Conservation (phyloP, 2,797 vertebrate species). For the Molothrus ater region DNA sequence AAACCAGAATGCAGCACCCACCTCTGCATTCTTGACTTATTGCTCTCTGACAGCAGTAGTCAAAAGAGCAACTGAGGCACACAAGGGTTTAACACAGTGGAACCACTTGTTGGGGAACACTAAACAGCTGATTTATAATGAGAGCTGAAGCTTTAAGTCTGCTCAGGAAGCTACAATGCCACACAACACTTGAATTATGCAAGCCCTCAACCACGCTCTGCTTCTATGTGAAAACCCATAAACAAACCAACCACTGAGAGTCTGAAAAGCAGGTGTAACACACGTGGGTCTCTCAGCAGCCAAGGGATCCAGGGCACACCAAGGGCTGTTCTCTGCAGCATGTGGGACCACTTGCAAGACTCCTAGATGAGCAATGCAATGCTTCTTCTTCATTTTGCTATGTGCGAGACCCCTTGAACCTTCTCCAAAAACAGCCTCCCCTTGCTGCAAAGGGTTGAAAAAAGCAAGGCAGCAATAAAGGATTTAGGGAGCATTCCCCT, state of each 20-base stretch:
- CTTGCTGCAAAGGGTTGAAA: background rate
- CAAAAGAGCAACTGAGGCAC: background rate
- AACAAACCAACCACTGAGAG: background rate
- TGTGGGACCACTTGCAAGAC: background rate
- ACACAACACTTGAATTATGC: background rate
- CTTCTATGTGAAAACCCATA: background rate
- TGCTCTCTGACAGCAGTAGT: background rate
- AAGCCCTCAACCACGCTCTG: rapidly evolving
- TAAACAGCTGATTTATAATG: background rate
- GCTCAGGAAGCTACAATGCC: background rate
- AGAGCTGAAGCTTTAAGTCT: background rate
- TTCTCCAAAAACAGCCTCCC: background rate
- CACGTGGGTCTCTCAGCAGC: background rate
- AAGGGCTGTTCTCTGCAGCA: background rate
- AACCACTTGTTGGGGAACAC: background rate
- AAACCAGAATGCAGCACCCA: background rate
- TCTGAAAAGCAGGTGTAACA: background rate
- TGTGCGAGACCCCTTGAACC: background rate
- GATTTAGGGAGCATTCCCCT: background rate
- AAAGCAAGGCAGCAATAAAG: background rate
- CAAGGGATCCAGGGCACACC: background rate
- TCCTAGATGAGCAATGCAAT: rapidly evolving
- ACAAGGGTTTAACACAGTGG: background rate
- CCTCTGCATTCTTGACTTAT: background rate
- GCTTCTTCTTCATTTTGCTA: background rate